A percentile compares a stretch with the other conserved stretches of the same genome.
Evolutionary conservation across 2,888 invertebrate genomes (phyloP).

Genomic region (Polydrusus pterygomalis): DNA sequence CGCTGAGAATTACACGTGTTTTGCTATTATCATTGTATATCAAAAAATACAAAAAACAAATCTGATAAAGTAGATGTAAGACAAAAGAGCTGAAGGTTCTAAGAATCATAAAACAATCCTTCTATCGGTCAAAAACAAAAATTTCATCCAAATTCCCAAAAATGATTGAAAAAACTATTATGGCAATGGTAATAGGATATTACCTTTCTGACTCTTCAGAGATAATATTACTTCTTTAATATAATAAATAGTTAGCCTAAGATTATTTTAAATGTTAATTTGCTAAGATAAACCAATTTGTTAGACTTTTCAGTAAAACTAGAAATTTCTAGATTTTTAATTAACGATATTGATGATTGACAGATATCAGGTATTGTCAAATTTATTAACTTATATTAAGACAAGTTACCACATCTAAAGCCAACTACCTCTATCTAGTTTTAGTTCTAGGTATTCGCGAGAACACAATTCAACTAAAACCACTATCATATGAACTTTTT

Average conservation of each 20-base stretch:
- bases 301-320: no score
- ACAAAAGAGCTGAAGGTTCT: constrained; percentile 10
- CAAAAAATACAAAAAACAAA: no score
- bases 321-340: no score
- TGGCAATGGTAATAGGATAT: not conserved
- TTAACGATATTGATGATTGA: no score
- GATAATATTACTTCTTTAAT: constrained; percentile 22
- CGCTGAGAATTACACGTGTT: not conserved
- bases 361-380: no score
- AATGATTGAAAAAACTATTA: not conserved
- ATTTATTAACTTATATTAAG: not conserved
- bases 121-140: constrained; percentile 40
- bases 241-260: no score
- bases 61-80: not conserved
- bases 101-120: constrained; percentile 11
- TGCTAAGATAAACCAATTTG: no score
- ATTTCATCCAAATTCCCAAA: not conserved
- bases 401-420: not conserved
- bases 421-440: constrained; percentile 12
- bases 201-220: no score
- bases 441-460: constrained; percentile 8
- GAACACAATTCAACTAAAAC: constrained; percentile 5
- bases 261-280: no score
- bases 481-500: constrained; percentile 2
- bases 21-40: not conserved